Base-by-base conservation (phyloP, 2,888 invertebrate species). In the Sylvicola fuscatus region DNA sequence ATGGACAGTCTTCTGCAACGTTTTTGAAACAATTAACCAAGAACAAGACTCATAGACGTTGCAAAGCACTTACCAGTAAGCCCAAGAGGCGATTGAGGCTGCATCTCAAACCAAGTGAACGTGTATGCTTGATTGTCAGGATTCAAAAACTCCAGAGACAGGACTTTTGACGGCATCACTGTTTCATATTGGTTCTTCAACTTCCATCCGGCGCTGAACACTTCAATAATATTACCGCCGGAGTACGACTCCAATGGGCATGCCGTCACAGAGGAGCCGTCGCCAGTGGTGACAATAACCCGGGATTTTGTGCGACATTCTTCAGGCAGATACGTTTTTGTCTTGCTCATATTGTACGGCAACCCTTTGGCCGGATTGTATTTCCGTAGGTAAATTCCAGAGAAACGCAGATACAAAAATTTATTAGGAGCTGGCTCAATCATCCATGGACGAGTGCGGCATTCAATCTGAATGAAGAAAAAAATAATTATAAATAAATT, bases 161-260 rank as follows among this genome's bases (percentile, higher is more conserved):
- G 64, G 17, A 74, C 73, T 40, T 77, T 65, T 10, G 67, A 66
- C 3, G 69, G 66, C 21, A 29, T 29, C 29, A 10, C 5, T 12
- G 66, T 52, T 7, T 69, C 59, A 39, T 68, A 66, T 15, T 64
- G 61, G n/a, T 69, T 64, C 11, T 13, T 69, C 51, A 38, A 54
- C 50, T n/a, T 61, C 84, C 84, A 86, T 27, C 84, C 86, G 46
- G 82, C 77, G 33, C 83, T 84, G 54, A 84, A 86, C 34, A 84
- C 72, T 59, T 82, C 80, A 14, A 82, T 80, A 42, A 72, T 60
- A 41, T 73, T 67, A 17, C 68, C 65, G 32, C 59, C 56, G 32
- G 66, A 66, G 30, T 58, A 51, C 2, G 59, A 54, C 32, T 60
- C 59, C 40, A 65, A 57, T 0, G 71, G 73, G 45, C 76, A 77